Conservation (phyloP, 1,140 invertebrate species). For the Cyclargus thomasi region DNA sequence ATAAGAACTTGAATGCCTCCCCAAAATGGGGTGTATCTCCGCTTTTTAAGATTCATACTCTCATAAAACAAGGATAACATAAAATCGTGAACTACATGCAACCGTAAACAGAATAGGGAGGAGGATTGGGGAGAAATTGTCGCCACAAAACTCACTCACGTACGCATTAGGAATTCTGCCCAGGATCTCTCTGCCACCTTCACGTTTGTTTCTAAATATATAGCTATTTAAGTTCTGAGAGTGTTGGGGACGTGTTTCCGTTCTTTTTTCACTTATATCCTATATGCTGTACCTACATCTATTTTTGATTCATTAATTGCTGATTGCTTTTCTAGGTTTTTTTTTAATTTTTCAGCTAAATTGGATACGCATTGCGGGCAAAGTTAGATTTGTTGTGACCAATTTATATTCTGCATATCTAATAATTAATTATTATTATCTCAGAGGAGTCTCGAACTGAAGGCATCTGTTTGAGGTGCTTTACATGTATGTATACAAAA, state of each 20-base stretch:
- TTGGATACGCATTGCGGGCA: too few species aligned
- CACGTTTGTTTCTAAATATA: conserved; percentile 49
- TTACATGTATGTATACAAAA: too few species aligned
- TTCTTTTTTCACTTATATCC: neutral
- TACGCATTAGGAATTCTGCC: conserved; percentile 52
- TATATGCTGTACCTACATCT: neutral
- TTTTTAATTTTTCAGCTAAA: too few species aligned
- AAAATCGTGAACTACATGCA: neutral
- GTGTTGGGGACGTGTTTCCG: conserved; percentile 16
- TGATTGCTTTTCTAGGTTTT: too few species aligned
- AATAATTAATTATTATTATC: too few species aligned
- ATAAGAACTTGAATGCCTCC: neutral
- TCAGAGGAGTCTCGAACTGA: too few species aligned
- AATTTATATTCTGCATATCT: too few species aligned
- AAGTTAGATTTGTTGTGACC: too few species aligned
- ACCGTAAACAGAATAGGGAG: conserved; percentile 9
- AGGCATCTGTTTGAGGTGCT: too few species aligned
- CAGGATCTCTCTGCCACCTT: conserved; percentile 36
- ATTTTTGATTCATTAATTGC: too few species aligned
- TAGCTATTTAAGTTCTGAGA: conserved; percentile 35
- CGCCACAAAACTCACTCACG: conserved; percentile 45
- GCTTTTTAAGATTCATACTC: neutral
- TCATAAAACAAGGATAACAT: conserved; percentile 9
- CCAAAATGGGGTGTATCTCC: neutral
- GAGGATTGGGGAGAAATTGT: conserved; percentile 52